These are phyloP conservation scores for Scortum barcoo DNA, from an alignment of 2,113 vertebrate species.

Conservation along the genomic window DNA sequence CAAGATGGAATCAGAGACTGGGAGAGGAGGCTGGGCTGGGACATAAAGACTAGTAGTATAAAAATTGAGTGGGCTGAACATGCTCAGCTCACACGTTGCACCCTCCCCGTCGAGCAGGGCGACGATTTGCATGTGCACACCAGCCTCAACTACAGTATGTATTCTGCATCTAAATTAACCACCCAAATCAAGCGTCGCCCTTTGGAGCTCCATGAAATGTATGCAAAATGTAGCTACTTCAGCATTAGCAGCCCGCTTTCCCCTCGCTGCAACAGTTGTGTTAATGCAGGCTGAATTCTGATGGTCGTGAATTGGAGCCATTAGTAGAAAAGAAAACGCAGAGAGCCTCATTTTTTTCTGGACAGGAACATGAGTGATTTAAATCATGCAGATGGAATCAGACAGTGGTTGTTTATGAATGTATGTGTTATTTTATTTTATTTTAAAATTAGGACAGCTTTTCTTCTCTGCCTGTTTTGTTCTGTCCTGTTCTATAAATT, in stretches of 20 bases:
- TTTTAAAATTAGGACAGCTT: neutral
- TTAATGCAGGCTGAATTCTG: constrained; percentile 57
- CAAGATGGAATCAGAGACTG: constrained; percentile 78
- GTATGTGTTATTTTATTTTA: neutral
- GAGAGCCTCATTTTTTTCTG: constrained; percentile 42
- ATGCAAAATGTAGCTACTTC: constrained; percentile 82
- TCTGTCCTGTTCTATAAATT: neutral
- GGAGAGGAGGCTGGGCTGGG: constrained; percentile 72
- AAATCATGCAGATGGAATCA: constrained; percentile 7
- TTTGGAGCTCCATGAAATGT: constrained; percentile 77
- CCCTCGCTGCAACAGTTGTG: constrained; percentile 59
- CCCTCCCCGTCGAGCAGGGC: constrained; percentile 73
- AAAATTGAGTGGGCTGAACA: constrained; percentile 79
- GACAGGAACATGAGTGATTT: constrained; percentile 23
- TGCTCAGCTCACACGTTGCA: constrained; percentile 69
- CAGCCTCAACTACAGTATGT: constrained; percentile 60
- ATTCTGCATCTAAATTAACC: constrained; percentile 81
- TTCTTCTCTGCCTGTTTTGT: neutral
- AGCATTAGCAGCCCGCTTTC: constrained; percentile 59
- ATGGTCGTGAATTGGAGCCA: constrained; percentile 59
- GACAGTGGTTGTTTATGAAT: neutral
- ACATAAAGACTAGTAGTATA: constrained; percentile 78
- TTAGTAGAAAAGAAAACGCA: constrained; percentile 57
- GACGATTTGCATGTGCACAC: constrained; percentile 78
- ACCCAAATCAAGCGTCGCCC: constrained; percentile 75